Conservation (phyloP, 2,113 vertebrate genomes). For the Actenoides lindsayi region DNA sequence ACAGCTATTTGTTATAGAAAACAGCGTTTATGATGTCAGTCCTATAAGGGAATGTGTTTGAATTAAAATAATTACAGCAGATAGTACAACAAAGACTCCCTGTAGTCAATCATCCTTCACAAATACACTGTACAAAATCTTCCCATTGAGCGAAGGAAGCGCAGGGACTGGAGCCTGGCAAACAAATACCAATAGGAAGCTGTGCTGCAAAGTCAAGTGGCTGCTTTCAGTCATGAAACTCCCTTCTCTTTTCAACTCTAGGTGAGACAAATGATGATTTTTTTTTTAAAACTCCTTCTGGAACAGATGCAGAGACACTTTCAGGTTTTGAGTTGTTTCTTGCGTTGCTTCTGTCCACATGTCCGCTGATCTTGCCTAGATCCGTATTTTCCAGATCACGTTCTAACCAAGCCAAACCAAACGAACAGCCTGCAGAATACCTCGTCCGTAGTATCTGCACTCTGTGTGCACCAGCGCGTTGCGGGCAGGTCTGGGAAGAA, state of each 20-base stretch:
- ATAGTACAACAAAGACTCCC: conserved; percentile 76
- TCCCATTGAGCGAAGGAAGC: conserved; percentile 21
- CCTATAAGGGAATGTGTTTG: conserved; percentile 72
- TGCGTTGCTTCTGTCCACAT: fast-evolving
- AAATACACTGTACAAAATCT: conserved; percentile 32
- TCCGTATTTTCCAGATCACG: background rate
- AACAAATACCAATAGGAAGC: background rate
- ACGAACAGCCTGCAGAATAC: background rate
- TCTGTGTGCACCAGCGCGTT: background rate
- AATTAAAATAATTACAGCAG: conserved; percentile 79
- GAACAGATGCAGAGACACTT: background rate
- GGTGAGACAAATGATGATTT: background rate
- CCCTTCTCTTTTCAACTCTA: background rate
- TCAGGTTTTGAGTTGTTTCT: background rate
- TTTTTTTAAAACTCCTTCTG: background rate
- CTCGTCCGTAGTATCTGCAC: background rate
- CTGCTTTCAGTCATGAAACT: background rate
- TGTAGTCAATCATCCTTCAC: conserved; percentile 71
- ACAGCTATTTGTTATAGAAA: conserved; percentile 79
- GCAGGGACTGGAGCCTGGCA: background rate
- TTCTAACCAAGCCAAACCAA: background rate
- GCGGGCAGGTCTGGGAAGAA: background rate
- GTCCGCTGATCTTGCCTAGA: background rate
- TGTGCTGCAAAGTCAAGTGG: background rate
- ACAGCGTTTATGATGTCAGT: conserved; percentile 77